phyloP scores from a whole-genome alignment of 2,113 vertebrate species.

The Tauraco erythrolophus region DNA sequence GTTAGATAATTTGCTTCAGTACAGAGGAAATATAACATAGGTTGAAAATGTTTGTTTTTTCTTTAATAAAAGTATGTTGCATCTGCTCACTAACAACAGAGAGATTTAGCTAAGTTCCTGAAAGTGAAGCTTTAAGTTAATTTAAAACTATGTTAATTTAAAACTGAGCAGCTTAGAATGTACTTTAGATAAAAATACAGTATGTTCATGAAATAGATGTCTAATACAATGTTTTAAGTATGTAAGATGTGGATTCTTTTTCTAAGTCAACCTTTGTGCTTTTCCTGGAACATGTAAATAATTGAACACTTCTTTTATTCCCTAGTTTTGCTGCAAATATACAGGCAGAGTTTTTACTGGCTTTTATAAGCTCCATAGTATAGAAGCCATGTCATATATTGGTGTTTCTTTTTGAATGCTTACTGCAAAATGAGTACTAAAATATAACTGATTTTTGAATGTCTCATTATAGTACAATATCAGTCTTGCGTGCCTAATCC shows the following conservation, averaged over 20 bases:
- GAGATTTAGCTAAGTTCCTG: neutral
- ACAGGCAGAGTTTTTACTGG: neutral
- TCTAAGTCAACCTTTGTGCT: neutral
- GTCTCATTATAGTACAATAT: neutral
- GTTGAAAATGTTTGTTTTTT: neutral
- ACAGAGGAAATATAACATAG: neutral
- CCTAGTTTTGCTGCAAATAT: neutral
- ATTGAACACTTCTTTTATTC: neutral
- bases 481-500: neutral
- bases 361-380: neutral
- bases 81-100: neutral
- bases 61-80: neutral
- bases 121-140: neutral
- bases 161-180: neutral
- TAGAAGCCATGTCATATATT: neutral
- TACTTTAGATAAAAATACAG: neutral
- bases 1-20: conserved; percentile 2
- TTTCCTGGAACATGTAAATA: neutral
- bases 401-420: neutral
- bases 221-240: neutral
- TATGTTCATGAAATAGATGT: neutral
- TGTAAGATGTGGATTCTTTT: neutral
- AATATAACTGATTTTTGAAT: neutral
- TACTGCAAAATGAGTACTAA: neutral
- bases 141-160: neutral